Percentiles rank a stretch among this genome's conserved stretches.
These are phyloP conservation scores for Anastrepha obliqua DNA, from an alignment of 1,140 invertebrate species.

Conservation along the genomic window DNA sequence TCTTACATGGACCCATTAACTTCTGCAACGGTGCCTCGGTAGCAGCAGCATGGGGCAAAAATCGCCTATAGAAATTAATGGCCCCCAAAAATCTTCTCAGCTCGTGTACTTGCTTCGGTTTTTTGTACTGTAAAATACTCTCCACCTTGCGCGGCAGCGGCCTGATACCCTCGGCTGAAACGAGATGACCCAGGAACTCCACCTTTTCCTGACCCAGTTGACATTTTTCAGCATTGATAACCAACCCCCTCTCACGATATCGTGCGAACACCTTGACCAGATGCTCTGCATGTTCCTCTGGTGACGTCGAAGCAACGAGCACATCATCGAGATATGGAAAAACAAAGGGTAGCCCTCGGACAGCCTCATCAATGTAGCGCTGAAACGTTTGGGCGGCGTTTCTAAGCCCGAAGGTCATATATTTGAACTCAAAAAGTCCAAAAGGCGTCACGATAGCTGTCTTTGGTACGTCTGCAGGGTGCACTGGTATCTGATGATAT, in stretches of 20 bases:
- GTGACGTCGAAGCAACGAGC: background rate
- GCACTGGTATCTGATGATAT: slow-evolving; percentile 18
- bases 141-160: background rate
- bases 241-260: slow-evolving; percentile 52
- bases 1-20: background rate
- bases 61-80: slow-evolving; percentile 35
- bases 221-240: slow-evolving; percentile 64
- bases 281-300: slow-evolving; percentile 65
- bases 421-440: slow-evolving; percentile 35
- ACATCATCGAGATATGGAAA: background rate
- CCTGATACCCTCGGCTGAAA: background rate
- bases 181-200: slow-evolving; percentile 59
- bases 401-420: slow-evolving; percentile 38
- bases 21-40: background rate
- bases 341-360: background rate
- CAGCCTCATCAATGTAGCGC: background rate
- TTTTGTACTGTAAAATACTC: background rate
- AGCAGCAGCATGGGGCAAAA: slow-evolving; percentile 1
- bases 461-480: slow-evolving; percentile 12
- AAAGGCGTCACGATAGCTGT: slow-evolving; percentile 31
- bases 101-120: background rate
- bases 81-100: slow-evolving; percentile 3
- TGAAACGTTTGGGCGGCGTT: slow-evolving; percentile 25
- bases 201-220: slow-evolving; percentile 61
- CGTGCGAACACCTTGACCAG: slow-evolving; percentile 60